Percentiles rank a stretch among this genome's conserved stretches.
These are phyloP conservation scores for Lottia scabra DNA, from an alignment of 2,888 invertebrate genomes.

Conservation along the genomic window DNA sequence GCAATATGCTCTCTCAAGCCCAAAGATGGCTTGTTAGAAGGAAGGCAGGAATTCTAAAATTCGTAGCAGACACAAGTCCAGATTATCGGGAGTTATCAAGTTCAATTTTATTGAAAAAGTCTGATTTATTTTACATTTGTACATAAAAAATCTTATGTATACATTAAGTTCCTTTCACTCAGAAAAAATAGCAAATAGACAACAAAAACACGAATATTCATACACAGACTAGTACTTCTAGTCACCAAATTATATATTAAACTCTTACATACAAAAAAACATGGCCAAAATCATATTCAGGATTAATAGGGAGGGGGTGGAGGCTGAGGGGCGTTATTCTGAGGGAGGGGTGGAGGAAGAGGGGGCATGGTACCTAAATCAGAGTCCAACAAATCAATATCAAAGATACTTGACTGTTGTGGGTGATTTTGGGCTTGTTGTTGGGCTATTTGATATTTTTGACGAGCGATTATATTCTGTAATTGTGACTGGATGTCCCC, in stretches of 20 bases:
- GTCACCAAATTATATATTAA: constrained; percentile 12
- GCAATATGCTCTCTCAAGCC: too few species aligned
- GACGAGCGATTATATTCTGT: constrained; percentile 25
- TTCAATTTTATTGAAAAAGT: constrained; percentile 6
- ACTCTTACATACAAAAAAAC: not conserved
- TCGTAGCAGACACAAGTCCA: too few species aligned
- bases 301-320: constrained; percentile 33
- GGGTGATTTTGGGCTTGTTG: constrained; percentile 12
- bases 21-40: too few species aligned
- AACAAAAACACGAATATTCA: constrained; percentile 14
- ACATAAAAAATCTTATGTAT: constrained; percentile 7
- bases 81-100: not conserved
- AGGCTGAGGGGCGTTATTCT: constrained; percentile 31
- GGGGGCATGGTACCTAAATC: constrained; percentile 26
- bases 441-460: constrained; percentile 18
- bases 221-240: constrained; percentile 4
- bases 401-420: constrained; percentile 7
- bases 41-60: too few species aligned
- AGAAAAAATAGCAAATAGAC: constrained; percentile 12
- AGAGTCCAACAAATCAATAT: not conserved
- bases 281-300: constrained; percentile 6
- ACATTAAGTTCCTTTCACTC: not conserved
- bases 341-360: constrained; percentile 35
- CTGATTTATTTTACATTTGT: constrained; percentile 3
- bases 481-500: constrained; percentile 21